Base-by-base conservation (phyloP, 2,797 vertebrate genomes). In the Nannoperca obscura region DNA sequence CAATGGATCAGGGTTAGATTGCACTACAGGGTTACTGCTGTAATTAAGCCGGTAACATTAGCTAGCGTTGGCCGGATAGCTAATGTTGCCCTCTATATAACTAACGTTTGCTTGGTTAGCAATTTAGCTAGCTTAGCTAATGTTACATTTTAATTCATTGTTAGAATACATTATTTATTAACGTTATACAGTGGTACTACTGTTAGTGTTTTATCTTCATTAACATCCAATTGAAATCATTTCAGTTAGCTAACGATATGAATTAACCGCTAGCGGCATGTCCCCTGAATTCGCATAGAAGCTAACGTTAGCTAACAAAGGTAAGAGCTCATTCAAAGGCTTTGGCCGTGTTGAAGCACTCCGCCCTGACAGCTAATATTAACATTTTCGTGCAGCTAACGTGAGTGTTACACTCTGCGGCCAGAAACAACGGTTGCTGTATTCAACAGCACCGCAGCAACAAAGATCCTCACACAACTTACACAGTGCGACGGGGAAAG, bases 401-500 rank as follows among this genome's bases (percentile, higher is more conserved):
- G 62, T 54, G 38, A 62, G 57, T 64, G 77, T 52, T 71, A 36
- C 58, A 76, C n/a, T 77, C 68, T 58, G 81, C 86, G 69, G 81
- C 40, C 82, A 61, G 52, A 67, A 76, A 88, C 89, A 90, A 86
- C 86, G 84, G 87, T 84, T 85, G 88, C 83, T 82, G 85, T 81
- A 62, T 90, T 81, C 83, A 89, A 75, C 87, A 70, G 76, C 80
- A 76, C 83, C 85, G 75, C 90, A 82, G 89, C 91, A 91, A 94
- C 94, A 93, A 93, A 91, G 93, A 88, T 92, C 84, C 78, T 36
- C 74, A 55, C 77, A 88, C 91, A 94, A 93, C 88, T 92, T 83
- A 55, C 40, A 75, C 83, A 30, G 63, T 24, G 61, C 70, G 81
- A 68, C 72, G 53, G 65, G 32, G 14, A 38, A 73, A 83, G 47